Percentiles rank a stretch among this genome's conserved stretches.
phyloP scores from a whole-genome alignment of 2,797 vertebrate species.

The Acanthornis magna region DNA sequence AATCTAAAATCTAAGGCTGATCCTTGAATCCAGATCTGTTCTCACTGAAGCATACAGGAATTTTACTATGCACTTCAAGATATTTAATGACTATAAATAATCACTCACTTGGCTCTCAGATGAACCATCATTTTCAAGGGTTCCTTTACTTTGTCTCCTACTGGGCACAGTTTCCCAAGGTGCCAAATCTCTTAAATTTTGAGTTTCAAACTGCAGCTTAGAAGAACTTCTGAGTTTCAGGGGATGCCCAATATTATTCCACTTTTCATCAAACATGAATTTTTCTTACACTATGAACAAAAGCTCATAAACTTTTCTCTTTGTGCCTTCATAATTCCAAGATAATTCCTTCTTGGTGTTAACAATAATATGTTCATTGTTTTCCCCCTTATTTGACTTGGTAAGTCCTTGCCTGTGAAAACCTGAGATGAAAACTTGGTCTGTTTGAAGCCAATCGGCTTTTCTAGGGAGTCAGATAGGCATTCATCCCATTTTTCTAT shows the following conservation, averaged over 20 bases:
- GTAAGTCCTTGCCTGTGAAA: background rate
- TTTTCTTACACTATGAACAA: background rate
- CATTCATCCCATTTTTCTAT: background rate
- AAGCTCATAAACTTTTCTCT: background rate
- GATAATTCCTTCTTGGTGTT: background rate
- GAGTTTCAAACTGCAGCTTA: background rate
- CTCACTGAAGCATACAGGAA: background rate
- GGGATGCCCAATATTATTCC: background rate
- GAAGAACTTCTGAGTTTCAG: background rate
- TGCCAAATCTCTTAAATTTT: background rate
- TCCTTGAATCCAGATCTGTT: background rate
- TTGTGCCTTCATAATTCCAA: background rate
- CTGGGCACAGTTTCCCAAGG: background rate
- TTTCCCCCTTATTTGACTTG: background rate
- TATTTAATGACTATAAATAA: background rate
- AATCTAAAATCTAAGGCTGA: background rate
- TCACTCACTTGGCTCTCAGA: accelerated
- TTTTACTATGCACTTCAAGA: background rate
- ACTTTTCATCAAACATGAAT: background rate
- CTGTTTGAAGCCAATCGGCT: background rate
- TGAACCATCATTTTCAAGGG: background rate
- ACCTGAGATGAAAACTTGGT: background rate
- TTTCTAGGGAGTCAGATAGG: background rate
- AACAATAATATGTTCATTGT: background rate
- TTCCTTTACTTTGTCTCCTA: background rate